Conservation (phyloP, 2,113 vertebrate genomes). For the Balaenoptera acutorostrata region DNA sequence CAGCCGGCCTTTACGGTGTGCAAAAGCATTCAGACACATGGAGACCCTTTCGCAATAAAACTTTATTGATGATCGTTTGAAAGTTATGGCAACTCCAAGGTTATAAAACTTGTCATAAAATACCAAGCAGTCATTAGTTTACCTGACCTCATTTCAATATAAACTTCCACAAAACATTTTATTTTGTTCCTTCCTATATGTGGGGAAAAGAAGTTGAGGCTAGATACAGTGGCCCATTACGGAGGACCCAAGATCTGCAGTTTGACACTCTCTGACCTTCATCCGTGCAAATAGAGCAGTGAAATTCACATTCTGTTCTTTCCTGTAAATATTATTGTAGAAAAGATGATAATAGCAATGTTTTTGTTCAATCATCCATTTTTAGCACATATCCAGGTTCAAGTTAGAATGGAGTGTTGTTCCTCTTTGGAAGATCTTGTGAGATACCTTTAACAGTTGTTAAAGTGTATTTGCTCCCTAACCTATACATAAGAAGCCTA, state of each 20-base stretch:
- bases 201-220: slow-evolving; percentile 34
- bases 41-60: slow-evolving; percentile 77
- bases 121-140: slow-evolving; percentile 79
- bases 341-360: neutral
- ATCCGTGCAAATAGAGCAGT: slow-evolving; percentile 8
- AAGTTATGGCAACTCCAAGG: slow-evolving; percentile 78
- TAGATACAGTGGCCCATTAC: slow-evolving; percentile 51
- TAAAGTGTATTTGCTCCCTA: neutral
- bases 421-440: neutral
- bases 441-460: neutral
- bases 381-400: neutral
- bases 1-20: slow-evolving; percentile 67
- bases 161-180: slow-evolving; percentile 76
- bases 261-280: slow-evolving; percentile 32
- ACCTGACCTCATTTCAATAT: slow-evolving; percentile 80
- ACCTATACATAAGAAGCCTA: neutral
- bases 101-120: slow-evolving; percentile 80
- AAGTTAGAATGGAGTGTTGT: neutral
- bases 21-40: slow-evolving; percentile 78
- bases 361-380: neutral
- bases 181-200: slow-evolving; percentile 74
- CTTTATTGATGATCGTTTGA: slow-evolving; percentile 79
- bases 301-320: neutral
- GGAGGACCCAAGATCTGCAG: slow-evolving; percentile 4
- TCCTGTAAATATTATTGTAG: neutral